A percentile compares a stretch with the other conserved stretches of the same genome.
Evolutionary conservation across 2,888 invertebrate species (phyloP).

Genomic region (Schizotus pectinicornis): DNA sequence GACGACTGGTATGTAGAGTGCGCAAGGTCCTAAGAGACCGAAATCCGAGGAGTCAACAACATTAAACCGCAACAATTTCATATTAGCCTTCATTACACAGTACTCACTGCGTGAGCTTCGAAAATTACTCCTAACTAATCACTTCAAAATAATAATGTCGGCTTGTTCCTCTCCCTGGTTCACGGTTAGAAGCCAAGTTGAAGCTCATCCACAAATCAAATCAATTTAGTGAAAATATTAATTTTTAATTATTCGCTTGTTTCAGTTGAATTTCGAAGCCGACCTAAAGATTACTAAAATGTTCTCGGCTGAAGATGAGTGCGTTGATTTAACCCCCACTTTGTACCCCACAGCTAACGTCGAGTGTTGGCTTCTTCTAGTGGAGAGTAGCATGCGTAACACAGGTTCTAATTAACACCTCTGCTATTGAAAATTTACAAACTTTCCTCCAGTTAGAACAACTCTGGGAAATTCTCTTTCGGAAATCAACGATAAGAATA

Average conservation of each 20-base stretch:
- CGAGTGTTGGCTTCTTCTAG: conserved; percentile 74
- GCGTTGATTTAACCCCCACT: conserved; percentile 69
- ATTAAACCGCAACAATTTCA: no score
- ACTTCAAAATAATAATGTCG: no score
- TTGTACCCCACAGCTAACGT: conserved; percentile 76
- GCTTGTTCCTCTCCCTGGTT: no score
- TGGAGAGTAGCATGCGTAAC: conserved; percentile 75
- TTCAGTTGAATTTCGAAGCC: conserved; percentile 70
- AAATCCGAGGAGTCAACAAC: no score
- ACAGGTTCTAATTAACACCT: conserved; percentile 57
- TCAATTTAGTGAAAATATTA: background rate
- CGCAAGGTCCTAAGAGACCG: no score
- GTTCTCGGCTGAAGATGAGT: conserved; percentile 79
- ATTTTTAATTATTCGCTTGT: conserved; percentile 4
- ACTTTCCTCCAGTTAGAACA: conserved; percentile 54
- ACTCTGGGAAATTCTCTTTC: conserved; percentile 60
- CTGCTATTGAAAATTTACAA: background rate
- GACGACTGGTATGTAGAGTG: no score
- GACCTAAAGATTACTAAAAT: conserved; percentile 75
- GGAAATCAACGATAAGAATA: conserved; percentile 53
- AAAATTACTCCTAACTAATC: no score
- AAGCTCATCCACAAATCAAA: no score
- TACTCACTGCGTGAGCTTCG: no score
- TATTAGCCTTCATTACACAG: no score
- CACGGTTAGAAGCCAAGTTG: no score